Evolutionary conservation across 1,140 invertebrate species (phyloP).

Genomic region (Cyphomyrmex costatus): DNA sequence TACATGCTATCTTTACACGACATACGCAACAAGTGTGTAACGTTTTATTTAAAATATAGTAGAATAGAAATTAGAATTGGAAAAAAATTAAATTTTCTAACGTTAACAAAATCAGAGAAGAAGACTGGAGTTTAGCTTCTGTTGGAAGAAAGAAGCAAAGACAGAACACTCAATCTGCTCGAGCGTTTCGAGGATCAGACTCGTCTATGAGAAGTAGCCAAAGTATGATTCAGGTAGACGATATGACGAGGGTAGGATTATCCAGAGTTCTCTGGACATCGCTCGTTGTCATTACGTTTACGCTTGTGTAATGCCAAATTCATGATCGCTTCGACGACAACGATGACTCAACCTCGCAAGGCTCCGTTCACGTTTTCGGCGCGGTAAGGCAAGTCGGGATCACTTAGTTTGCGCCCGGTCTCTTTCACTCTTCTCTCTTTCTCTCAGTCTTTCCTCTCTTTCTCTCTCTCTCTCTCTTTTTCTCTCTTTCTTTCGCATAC

Average conservation of each 20-base stretch:
- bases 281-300: conserved; percentile 66
- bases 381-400: conserved; percentile 13
- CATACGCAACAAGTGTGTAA: not conserved
- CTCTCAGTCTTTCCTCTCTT: conserved; percentile 33
- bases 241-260: conserved; percentile 39
- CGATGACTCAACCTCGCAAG: conserved; percentile 81
- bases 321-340: conserved; percentile 57
- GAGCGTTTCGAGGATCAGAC: not conserved
- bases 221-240: conserved; percentile 17
- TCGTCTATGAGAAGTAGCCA: conserved; percentile 20
- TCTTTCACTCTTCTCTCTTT: not conserved
- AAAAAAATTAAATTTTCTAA: not conserved
- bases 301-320: conserved; percentile 65
- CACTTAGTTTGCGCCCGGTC: conserved; percentile 17
- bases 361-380: conserved; percentile 70
- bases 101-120: not conserved
- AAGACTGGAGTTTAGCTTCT: not conserved
- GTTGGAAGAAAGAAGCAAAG: not conserved
- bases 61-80: not conserved
- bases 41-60: not conserved
- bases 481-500: conserved; percentile 50
- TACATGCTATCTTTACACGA: not conserved
- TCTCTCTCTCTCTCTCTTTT: not conserved
- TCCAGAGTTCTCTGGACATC: not conserved
- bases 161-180: not conserved